Evolutionary conservation across 2,888 invertebrate genomes (phyloP), one percentile per base, ranked within the genome.

Genomic region (Lysandra bellargus): DNA sequence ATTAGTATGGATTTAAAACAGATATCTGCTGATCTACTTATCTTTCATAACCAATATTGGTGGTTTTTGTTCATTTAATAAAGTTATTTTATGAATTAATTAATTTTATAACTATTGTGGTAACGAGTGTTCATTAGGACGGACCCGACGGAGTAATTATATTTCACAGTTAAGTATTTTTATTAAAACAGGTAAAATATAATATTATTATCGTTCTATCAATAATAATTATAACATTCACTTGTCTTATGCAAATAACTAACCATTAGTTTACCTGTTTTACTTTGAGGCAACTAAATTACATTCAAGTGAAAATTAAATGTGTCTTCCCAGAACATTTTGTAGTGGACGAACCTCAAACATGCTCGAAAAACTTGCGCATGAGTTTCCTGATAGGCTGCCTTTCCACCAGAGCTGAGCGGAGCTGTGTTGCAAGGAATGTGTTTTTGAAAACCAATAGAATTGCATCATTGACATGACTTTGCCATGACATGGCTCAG

Each of bases 151-250:
- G 9, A 64, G 9, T 30, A 64, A 30, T 64, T 64, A 64, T 64
- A 64, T 64, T 64, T 64, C 64, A 64, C 12, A 7, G 64, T 61
- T 61, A 61, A 61, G 23, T 64, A 23, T 30, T 64, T 64, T 64
- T 64, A 30, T 23, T 12, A 9, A 30, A 64, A 23, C 30, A 64
- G 12, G 12, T 4, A 64, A 61, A 61, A 64, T 64, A 30, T 61
- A 5, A n/a, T 23, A 60, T 1, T 23, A n/a, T 1, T 60, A 60
- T 1, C 6, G n/a, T 60, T 23, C 60, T 60, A 7, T 14, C 53
- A 53, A 53, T 33, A 72, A 33, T 33, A 72, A 33, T 9, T 30
- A 23, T 64, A 49, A 49, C 49, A 64, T 12, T 64, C 17, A 14
- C 37, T 72, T 14, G 17, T 33, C 33, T 37, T 12, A 4, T 33